Conservation (phyloP, 2,113 vertebrate species). For the Empidonax traillii region DNA sequence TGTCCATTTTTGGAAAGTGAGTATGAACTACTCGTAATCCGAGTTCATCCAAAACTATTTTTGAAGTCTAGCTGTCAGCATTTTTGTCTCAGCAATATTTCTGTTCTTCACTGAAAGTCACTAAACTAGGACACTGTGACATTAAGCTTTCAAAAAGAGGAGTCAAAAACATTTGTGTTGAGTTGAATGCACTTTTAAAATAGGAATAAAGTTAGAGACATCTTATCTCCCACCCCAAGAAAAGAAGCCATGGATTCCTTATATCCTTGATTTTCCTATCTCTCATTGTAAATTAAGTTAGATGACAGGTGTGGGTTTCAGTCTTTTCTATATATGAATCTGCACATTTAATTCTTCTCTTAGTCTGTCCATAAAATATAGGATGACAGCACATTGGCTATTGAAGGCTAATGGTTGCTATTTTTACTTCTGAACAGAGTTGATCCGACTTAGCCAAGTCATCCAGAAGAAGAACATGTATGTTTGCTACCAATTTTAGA, state of each 20-base stretch:
- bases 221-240: not conserved
- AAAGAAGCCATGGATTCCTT: not conserved
- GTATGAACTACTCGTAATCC: conserved; percentile 1
- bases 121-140: not conserved
- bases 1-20: conserved; percentile 25
- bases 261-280: not conserved
- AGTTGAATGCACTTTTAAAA: not conserved
- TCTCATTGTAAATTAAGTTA: not conserved
- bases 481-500: not conserved
- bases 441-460: not conserved
- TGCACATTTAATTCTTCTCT: not conserved
- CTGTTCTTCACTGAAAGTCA: not conserved
- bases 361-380: not conserved
- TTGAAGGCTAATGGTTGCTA: not conserved
- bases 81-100: conserved; percentile 15
- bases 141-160: not conserved
- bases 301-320: not conserved
- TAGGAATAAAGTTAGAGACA: not conserved
- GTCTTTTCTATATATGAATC: not conserved
- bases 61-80: not conserved
- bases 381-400: fast-evolving
- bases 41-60: conserved; percentile 51
- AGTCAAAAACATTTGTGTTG: not conserved
- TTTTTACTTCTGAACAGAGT: not conserved
- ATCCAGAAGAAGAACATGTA: not conserved